Conservation (phyloP, 2,888 invertebrate species). For the Hoplodrina ambigua region DNA sequence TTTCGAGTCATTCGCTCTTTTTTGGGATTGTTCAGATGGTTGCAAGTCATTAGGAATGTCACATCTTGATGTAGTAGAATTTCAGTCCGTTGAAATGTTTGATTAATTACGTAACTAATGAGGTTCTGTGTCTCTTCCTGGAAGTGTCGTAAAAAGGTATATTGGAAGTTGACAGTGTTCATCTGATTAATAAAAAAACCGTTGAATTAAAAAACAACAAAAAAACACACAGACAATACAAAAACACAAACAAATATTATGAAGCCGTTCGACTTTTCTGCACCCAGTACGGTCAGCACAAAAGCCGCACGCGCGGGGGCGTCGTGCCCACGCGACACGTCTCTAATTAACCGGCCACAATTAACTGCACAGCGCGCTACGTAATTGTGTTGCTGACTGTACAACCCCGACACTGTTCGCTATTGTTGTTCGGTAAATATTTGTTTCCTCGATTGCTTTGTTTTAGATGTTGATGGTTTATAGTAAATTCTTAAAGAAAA, state of each 20-base stretch:
- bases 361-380: conserved; percentile 77
- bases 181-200: no score
- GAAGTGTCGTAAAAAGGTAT: no score
- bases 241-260: background rate
- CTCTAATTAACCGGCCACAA: conserved; percentile 85
- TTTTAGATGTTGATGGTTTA: conserved; percentile 1
- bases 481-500: background rate
- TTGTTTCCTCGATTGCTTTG: conserved; percentile 54
- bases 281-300: conserved; percentile 56
- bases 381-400: conserved; percentile 77
- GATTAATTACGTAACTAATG: no score
- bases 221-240: no score
- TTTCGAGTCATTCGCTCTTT: no score
- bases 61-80: no score
- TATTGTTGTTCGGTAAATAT: conserved; percentile 54
- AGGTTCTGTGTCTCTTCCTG: no score
- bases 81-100: no score
- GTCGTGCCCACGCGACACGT: conserved; percentile 83
- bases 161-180: no score
- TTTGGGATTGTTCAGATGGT: no score
- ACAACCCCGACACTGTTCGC: conserved; percentile 65
- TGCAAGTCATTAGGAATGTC: no score
- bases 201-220: no score
- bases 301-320: conserved; percentile 71
- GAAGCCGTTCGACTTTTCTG: conserved; percentile 27